Evolutionary conservation across 2,113 vertebrate species (phyloP), one percentile per base, ranked within the genome.

Genomic region (Cavia porcellus): DNA sequence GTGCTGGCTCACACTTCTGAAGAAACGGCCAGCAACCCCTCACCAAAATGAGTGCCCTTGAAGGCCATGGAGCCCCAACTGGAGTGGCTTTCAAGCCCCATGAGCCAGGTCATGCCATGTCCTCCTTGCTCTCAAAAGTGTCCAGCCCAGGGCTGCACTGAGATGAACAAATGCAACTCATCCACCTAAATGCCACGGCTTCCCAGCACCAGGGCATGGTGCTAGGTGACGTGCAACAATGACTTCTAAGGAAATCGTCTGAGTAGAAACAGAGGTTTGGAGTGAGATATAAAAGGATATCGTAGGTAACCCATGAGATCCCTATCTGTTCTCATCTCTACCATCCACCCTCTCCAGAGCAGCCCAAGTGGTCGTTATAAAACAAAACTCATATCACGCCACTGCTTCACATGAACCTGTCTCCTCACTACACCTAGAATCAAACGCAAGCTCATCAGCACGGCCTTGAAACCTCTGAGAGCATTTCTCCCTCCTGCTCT

Each of bases 301-400:
- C 8, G 25, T 2, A 30, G 32, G 42, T 20, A 32, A n/a, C n/a
- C 52, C 5, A 32, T 10, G 2, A 12, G 22, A 38, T 1, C 50
- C 30, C 30, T 10, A 28, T 45, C 20, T 0, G 6, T 20, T 38
- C 50, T 55, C 7, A 0, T 24, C 25, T 42, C 80, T 25, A 1
- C 0, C 11, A 62, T 2, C 68, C 2, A 4, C 42, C 42, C 25
- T 17, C 68, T 62, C 68, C 45, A 35, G 59, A 35, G 57, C 30
- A 75, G 47, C 10, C 47, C 24, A 28, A 12, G 61, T 10, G 25
- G 64, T 11, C 13, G 6, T 30, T 24, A 19, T 7, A 25, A 38
- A 50, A 66, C 17, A 45, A 42, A 92, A 42, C 35, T 52, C 80
- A 19, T 1, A 28, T 11, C 3, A 0, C 3, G 7, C 12, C 86